These are phyloP conservation scores for Leptosomus discolor DNA, from an alignment of 2,113 vertebrate genomes.

Conservation along the genomic window DNA sequence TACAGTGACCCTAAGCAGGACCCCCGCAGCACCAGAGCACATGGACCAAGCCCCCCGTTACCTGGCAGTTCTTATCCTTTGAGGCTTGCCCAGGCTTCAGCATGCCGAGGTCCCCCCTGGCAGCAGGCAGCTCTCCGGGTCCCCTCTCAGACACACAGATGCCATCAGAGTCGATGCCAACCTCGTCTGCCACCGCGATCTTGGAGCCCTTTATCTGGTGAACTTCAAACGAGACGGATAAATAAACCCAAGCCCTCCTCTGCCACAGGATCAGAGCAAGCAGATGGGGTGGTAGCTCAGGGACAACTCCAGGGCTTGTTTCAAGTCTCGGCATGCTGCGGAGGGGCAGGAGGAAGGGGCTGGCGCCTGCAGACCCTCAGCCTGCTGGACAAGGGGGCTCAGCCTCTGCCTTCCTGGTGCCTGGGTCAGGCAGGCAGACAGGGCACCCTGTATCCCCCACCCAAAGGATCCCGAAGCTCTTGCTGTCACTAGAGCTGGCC, in stretches of 20 bases:
- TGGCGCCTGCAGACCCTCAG: background rate
- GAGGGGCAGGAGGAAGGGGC: background rate
- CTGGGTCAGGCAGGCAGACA: accelerated
- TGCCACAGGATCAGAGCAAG: accelerated
- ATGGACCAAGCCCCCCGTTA: background rate
- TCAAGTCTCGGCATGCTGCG: background rate
- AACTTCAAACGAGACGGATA: conserved; percentile 47
- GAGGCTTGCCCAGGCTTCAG: conserved; percentile 72
- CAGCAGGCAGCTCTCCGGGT: conserved; percentile 74
- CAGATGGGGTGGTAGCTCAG: background rate
- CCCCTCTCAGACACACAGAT: conserved; percentile 71
- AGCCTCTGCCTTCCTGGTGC: background rate
- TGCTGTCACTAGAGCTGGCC: accelerated
- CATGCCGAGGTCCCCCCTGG: conserved; percentile 74
- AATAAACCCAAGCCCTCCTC: background rate
- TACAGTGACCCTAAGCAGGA: background rate
- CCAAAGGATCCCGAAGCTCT: accelerated
- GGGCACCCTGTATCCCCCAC: accelerated
- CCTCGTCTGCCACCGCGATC: conserved; percentile 26
- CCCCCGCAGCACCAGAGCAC: background rate
- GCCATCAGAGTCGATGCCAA: conserved; percentile 19
- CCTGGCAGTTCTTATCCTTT: conserved; percentile 67
- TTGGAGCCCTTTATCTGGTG: conserved; percentile 68
- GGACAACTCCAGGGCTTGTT: background rate
- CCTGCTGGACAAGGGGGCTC: background rate